phyloP scores from a whole-genome alignment of 2,113 vertebrate genomes.

The Brachypteracias leptosomus region DNA sequence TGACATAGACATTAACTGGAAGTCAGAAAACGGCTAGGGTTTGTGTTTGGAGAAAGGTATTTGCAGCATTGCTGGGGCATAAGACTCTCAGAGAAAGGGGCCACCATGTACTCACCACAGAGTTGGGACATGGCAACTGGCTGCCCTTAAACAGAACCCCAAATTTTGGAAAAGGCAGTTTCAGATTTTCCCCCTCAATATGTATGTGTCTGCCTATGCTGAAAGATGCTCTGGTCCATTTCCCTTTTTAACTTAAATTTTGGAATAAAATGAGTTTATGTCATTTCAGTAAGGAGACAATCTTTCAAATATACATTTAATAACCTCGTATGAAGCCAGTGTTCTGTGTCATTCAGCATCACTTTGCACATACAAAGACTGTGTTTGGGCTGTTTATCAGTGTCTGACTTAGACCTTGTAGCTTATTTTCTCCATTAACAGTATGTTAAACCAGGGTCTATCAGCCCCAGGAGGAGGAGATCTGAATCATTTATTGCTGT shows the following conservation, averaged over 20 bases:
- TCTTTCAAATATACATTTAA: not conserved
- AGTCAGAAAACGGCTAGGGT: not conserved
- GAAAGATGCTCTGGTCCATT: not conserved
- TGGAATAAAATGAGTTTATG: not conserved
- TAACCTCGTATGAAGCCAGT: not conserved
- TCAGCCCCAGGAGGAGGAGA: not conserved
- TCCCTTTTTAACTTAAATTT: not conserved
- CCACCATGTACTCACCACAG: not conserved
- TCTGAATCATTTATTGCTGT: not conserved
- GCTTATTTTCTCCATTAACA: not conserved
- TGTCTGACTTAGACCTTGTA: not conserved
- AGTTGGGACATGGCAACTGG: not conserved
- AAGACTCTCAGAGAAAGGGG: not conserved
- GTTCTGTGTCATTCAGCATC: not conserved
- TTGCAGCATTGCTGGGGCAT: rapidly evolving
- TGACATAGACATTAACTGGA: not conserved
- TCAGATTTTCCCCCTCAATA: not conserved
- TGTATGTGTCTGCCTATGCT: not conserved
- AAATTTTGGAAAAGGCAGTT: not conserved
- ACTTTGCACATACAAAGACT: not conserved
- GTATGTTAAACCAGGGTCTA: not conserved
- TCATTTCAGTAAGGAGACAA: not conserved
- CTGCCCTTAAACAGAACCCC: not conserved
- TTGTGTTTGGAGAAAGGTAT: not conserved
- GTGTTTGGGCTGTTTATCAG: not conserved